Base-by-base conservation (phyloP, 2,888 invertebrate genomes). In the Lithophane ornitopus region DNA sequence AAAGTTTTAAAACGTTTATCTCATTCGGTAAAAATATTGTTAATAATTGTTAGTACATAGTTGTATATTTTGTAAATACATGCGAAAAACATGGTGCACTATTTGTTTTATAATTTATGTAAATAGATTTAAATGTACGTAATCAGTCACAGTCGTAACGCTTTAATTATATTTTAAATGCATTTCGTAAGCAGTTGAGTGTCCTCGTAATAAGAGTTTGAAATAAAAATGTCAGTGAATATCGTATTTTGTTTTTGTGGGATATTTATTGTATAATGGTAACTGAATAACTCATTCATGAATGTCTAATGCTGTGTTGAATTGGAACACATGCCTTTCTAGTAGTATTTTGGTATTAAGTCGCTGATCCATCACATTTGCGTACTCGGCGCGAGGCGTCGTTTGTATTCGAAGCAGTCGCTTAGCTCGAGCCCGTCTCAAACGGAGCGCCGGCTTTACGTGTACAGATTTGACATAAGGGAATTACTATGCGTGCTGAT, bases 61-160 rank as follows among this genome's bases (percentile, higher is more conserved):
- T 89, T 96, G 96, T 96, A 96, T 85, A 96, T 94, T 91, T 90
- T 96, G 96, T 96, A 96, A 92, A 96, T 95, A 95, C 79, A 84
- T 87, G 88, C 89, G 82, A 85, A 89, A 90, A 92, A 92, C 91
- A 94, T 94, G 95, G 95, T 95, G 96, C 96, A 95, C 96, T 91
- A 89, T 92, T 92, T 90, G 80, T 34, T 93, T 91, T 88, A 89
- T 93, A 91, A 90, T 89, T 88, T 87, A 87, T 93, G 90, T 92
- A 91, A 87, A 91, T 92, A 92, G 77, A 86, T 84, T 88, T 84
- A 86, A 85, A 86, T 88, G 84, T 90, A 88, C 86, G 87, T 91
- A 90, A 88, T 86, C 87, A 88, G 88, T 90, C 91, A 89, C 91
- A 89, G 86, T 80, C 68, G 74, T 87, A 89, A 87, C 78, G 87